phyloP scores from a whole-genome alignment of 2,888 invertebrate species.

The Abscondita cerata region DNA sequence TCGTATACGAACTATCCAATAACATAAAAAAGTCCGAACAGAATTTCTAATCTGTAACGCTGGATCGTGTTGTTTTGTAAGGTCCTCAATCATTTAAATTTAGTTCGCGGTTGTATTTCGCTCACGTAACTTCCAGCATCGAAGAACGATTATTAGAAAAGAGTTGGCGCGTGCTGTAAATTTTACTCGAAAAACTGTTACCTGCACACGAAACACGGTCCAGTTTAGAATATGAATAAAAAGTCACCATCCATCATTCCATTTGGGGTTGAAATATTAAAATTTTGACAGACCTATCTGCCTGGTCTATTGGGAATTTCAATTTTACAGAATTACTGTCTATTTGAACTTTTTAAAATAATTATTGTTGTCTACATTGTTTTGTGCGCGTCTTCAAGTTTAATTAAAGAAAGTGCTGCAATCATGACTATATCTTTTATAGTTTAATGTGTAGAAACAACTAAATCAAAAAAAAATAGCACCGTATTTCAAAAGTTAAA shows the following conservation, averaged over 20 bases:
- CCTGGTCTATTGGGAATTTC: conserved; percentile 21
- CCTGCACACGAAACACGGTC: conserved; percentile 37
- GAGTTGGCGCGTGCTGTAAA: conserved; percentile 18
- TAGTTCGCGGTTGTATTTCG: conserved; percentile 4
- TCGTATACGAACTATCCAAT: background rate
- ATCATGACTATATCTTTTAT: too few relatives aligned
- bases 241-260: conserved; percentile 44
- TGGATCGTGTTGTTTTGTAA: background rate
- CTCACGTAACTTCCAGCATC: conserved; percentile 26
- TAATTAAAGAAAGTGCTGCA: conserved; percentile 24
- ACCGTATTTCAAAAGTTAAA: background rate
- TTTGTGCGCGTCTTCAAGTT: conserved; percentile 1
- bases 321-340: background rate
- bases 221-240: conserved; percentile 37
- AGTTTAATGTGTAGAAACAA: conserved; percentile 2
- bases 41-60: background rate
- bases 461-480: background rate
- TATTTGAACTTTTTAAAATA: background rate
- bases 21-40: conserved; percentile 2
- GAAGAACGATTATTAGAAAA: conserved; percentile 20
- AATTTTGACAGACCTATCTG: conserved; percentile 34
- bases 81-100: conserved; percentile 12
- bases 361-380: background rate
- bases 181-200: conserved; percentile 23
- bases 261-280: conserved; percentile 42